Base-by-base conservation (phyloP, 2,113 vertebrate genomes). In the Ursus arctos region DNA sequence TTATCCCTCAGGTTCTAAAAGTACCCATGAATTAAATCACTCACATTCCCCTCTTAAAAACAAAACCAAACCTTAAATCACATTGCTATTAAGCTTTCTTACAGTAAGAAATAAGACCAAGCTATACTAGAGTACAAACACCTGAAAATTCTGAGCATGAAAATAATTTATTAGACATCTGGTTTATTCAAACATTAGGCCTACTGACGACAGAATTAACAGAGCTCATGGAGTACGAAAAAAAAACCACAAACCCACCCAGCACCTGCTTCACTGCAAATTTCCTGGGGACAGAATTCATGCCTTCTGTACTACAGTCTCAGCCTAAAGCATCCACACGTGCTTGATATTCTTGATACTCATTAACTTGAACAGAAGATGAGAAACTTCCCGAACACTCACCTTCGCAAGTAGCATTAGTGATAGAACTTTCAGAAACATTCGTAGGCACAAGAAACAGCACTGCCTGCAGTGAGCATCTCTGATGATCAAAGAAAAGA, bases 91-190 rank as follows among this genome's bases (percentile, higher is more conserved):
- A 95, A 96, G 47, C 79, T 93, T 89, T 95, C 89, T 97, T 97
- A 97, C 81, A 98, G 22, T 97, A 97, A 96, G 55, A 82, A 96
- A 85, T 91, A 97, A 97, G 65, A 95, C 65, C 95, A 96, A 97
- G 47, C 96, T 98, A 96, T 49, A 63, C 92, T 97, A 79, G 71
- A 96, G 74, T 98, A 98, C 81, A 97, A 97, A 97, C 97, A 74
- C 79, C 84, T 96, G 77, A 97, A 94, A 94, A 94, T 98, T 97
- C 96, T 97, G 96, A 97, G 92, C 97, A 97, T 94, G 95, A 97
- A 98, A 98, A 97, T 98, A 98, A 98, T 97, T 98, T 98, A 98
- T 96, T 98, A 98, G 97, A 98, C 90, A 97, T 87, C 85, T 77
- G 47, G 87, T 95, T 97, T 97, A 92, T 92, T 97, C 92, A 97